phyloP scores from a whole-genome alignment of 1,140 invertebrate genomes.

The Acarapis woodi region DNA sequence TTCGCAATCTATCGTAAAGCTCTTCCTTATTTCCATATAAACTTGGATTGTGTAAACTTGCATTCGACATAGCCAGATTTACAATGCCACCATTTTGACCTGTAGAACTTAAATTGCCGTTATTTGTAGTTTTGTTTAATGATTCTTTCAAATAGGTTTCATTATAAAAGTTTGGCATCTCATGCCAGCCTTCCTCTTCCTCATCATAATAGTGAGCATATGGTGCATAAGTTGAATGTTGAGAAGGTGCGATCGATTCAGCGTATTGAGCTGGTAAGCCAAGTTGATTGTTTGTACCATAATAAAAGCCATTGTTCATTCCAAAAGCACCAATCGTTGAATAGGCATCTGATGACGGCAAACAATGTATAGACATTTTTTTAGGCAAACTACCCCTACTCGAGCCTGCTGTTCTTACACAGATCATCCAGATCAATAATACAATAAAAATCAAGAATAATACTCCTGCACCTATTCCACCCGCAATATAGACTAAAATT shows the following conservation, averaged over 20 bases:
- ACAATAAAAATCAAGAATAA: conserved; percentile 71
- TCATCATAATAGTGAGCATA: conserved; percentile 84
- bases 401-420: conserved; percentile 24
- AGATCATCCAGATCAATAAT: conserved; percentile 85
- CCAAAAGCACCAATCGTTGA: not conserved
- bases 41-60: no score
- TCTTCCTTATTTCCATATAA: conserved; percentile 85
- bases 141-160: conserved; percentile 71
- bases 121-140: conserved; percentile 24
- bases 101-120: conserved; percentile 15
- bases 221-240: conserved; percentile 75
- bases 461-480: conserved; percentile 63
- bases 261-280: conserved; percentile 66
- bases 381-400: not conserved
- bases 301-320: conserved; percentile 29
- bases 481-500: conserved; percentile 75
- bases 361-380: conserved; percentile 9
- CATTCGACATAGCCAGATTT: no score
- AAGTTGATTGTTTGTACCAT: conserved; percentile 85
- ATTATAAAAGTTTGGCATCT: conserved; percentile 90
- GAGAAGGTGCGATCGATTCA: conserved; percentile 71
- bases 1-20: conserved; percentile 71
- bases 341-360: conserved; percentile 4
- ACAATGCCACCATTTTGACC: no score
- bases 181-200: conserved; percentile 81